A percentile compares a stretch with the other conserved stretches of the same genome.
These are phyloP conservation scores for Odobenus rosmarus DNA, from an alignment of 2,113 vertebrate species.

Conservation along the genomic window DNA sequence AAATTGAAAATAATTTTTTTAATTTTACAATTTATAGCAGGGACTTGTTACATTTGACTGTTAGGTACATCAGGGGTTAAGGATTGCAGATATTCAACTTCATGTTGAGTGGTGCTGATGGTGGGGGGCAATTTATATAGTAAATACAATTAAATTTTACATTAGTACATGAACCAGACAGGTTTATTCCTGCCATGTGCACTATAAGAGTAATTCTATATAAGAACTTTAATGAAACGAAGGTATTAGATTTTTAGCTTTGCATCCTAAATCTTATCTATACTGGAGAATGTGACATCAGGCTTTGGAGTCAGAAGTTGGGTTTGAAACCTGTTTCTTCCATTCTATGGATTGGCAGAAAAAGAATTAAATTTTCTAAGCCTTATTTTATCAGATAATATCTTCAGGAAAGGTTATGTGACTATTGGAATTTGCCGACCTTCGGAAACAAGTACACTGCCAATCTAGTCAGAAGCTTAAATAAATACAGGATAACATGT, in stretches of 20 bases:
- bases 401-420: slow-evolving; percentile 37
- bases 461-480: slow-evolving; percentile 50
- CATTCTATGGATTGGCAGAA: not conserved
- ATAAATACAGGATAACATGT: slow-evolving; percentile 43
- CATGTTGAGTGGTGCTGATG: not conserved
- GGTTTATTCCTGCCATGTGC: not conserved
- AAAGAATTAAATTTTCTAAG: slow-evolving; percentile 60
- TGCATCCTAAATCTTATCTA: not conserved
- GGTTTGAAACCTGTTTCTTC: not conserved
- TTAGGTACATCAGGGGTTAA: not conserved
- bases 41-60: not conserved
- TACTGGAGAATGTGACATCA: not conserved
- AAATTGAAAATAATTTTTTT: not conserved
- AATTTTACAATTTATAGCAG: not conserved
- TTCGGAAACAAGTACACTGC: not conserved
- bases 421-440: slow-evolving; percentile 46
- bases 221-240: not conserved
- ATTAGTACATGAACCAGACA: not conserved
- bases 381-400: slow-evolving; percentile 56
- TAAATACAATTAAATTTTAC: not conserved
- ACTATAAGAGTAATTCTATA: not conserved
- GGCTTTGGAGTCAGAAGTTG: not conserved
- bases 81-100: not conserved
- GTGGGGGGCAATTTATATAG: not conserved
- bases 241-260: not conserved